Evolutionary conservation across 1,140 invertebrate species (phyloP).

Genomic region (Orchesella cincta): DNA sequence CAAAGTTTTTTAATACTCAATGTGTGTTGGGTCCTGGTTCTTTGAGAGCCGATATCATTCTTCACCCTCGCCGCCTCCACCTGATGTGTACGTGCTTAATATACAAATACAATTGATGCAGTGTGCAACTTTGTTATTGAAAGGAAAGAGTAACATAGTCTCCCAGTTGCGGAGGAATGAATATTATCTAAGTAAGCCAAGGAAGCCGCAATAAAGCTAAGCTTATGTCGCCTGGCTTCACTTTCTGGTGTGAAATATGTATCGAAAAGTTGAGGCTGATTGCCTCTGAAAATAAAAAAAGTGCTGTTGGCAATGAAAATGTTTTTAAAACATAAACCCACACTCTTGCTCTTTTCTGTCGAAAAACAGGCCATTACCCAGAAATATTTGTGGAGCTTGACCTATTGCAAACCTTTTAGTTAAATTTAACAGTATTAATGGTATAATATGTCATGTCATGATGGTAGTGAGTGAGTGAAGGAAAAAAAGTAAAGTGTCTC

Average conservation of each 20-base stretch:
- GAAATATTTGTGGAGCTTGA: background rate
- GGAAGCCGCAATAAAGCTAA: background rate
- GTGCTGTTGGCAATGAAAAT: background rate
- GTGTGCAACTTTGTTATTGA: too few species aligned
- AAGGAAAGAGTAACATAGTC: too few species aligned
- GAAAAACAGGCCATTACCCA: background rate
- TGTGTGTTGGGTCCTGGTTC: too few species aligned
- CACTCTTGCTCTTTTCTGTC: background rate
- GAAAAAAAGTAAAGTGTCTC: background rate
- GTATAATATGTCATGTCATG: too few species aligned
- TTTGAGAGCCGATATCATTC: too few species aligned
- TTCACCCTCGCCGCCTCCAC: constrained; percentile 48
- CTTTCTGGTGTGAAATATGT: constrained; percentile 4
- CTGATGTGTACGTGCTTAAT: too few species aligned
- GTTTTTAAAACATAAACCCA: background rate
- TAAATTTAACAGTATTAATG: too few species aligned
- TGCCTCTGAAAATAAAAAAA: background rate
- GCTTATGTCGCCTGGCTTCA: background rate
- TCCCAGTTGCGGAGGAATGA: too few species aligned
- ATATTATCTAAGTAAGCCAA: too few species aligned
- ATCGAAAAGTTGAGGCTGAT: background rate
- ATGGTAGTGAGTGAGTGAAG: background rate
- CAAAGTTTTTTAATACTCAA: too few species aligned
- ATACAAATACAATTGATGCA: too few species aligned
- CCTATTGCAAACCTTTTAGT: background rate